Evolutionary conservation across 1,140 invertebrate genomes (phyloP), one percentile per base, ranked within the genome.

Genomic region (Diploscapter pachys): DNA sequence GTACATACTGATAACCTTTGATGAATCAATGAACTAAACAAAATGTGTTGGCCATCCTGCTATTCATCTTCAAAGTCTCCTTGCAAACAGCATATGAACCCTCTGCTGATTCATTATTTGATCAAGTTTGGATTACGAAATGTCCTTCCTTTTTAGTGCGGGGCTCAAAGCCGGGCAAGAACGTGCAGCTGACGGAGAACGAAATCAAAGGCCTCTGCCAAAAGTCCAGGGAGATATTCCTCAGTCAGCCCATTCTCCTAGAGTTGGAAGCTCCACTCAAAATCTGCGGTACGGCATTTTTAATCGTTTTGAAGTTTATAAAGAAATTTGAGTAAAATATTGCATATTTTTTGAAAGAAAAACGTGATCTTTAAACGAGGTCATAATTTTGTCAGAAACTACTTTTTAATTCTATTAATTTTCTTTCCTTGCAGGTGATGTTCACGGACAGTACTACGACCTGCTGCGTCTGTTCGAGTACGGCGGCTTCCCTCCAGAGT

Each of bases 401-500:
- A 31, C 1, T 31, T 57, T 4, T 63, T 9, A 64, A 56, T 79
- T 65, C 62, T 70, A 75, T 48, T 64, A 66, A 49, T 79, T 61
- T 75, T 50, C 54, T 65, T 61, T 56, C 63, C 75, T 79, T 86
- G 62, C 81, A 93, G 93, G 94, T 88, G 96, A 99, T 87, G 99
- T 99, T 83, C 97, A 99, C 87, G 97, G 97, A 79, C 94, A 96
- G 88, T 99, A 99, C 86, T 97, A 96, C 86, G 97, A 99, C 89
- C 89, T 99, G 54, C 88, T 99, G 78, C 91, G 97, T 86, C 89
- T 99, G 76, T 99, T 99, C 88, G 97, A 99, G 86, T 99, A 99
- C 87, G 97, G 97, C 73, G 95, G 96, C n/a, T 99, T 99, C 87
- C 97, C 97, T 62, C 97, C 97, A n/a, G 96, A 99, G 88, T 95